These are phyloP conservation scores for Aurelia sp. DNA, from an alignment of 30 jellyfish, hydroid and myxozoan species.

Conservation along the genomic window DNA sequence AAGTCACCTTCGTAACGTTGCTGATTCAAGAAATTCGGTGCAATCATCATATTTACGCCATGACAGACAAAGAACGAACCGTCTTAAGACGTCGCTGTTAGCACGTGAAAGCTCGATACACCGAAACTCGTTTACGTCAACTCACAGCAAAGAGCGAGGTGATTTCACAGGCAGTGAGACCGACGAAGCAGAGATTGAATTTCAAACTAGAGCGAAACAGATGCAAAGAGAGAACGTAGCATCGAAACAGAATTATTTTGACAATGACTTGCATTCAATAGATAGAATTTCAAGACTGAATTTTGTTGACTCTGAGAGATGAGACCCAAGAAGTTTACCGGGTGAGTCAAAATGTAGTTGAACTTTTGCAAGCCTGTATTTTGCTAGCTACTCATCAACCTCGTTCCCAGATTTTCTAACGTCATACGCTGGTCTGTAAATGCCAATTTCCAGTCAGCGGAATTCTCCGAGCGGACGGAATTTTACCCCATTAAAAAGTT, in stretches of 20 bases:
- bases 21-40: neutral
- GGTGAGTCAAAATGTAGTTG: too few relatives aligned
- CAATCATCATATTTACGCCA: neutral
- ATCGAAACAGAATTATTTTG: too few relatives aligned
- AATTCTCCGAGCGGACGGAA: too few relatives aligned
- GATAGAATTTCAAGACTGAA: neutral
- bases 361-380: too few relatives aligned
- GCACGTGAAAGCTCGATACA: slow-evolving; percentile 10
- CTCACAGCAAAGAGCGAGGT: neutral
- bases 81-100: neutral
- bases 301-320: too few relatives aligned
- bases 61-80: neutral
- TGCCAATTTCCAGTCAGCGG: too few relatives aligned
- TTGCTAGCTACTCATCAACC: too few relatives aligned
- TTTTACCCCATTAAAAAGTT: too few relatives aligned
- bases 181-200: neutral
- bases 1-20: neutral
- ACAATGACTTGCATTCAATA: neutral
- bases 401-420: too few relatives aligned
- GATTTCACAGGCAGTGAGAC: neutral
- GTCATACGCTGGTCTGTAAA: too few relatives aligned
- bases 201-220: neutral
- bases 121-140: slow-evolving; percentile 22
- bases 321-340: too few relatives aligned
- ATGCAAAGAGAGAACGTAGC: too few relatives aligned